These are phyloP conservation scores for Lacanobia wlatinum DNA, from an alignment of 2,888 invertebrate genomes.

Conservation along the genomic window DNA sequence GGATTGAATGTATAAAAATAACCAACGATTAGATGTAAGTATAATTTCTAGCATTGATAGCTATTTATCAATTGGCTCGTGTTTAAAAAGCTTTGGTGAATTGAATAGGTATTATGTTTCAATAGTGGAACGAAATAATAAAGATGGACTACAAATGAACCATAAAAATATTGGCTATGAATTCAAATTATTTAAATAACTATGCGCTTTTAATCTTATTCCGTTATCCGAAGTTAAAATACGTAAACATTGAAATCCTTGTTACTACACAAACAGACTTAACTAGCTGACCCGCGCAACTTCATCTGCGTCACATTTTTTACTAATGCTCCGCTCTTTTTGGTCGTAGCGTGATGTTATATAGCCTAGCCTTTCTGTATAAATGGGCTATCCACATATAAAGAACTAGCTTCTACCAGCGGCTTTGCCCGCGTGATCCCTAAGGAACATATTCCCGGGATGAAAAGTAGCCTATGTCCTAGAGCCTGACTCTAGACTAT, in stretches of 20 bases:
- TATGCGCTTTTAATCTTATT: not conserved
- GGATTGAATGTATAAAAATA: constrained; percentile 28
- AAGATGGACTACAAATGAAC: too few species aligned
- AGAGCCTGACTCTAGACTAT: too few species aligned
- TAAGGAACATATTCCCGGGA: too few species aligned
- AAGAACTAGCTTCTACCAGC: too few species aligned
- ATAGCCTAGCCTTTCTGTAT: too few species aligned
- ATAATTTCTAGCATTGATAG: not conserved
- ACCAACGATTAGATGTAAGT: not conserved
- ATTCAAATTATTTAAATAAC: not conserved
- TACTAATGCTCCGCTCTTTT: too few species aligned
- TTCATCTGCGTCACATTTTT: too few species aligned
- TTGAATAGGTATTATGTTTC: not conserved
- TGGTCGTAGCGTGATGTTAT: too few species aligned
- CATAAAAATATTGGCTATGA: constrained; percentile 16
- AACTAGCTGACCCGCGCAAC: too few species aligned
- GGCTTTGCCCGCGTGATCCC: too few species aligned
- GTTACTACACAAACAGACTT: not conserved
- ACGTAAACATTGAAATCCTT: not conserved
- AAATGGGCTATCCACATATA: too few species aligned
- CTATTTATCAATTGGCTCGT: not conserved
- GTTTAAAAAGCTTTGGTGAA: not conserved
- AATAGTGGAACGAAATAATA: not conserved
- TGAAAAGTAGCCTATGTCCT: too few species aligned
- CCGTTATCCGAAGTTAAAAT: not conserved